These are phyloP conservation scores for Leptodactylus fallax DNA, from an alignment of 2,797 vertebrate genomes.

Conservation along the genomic window DNA sequence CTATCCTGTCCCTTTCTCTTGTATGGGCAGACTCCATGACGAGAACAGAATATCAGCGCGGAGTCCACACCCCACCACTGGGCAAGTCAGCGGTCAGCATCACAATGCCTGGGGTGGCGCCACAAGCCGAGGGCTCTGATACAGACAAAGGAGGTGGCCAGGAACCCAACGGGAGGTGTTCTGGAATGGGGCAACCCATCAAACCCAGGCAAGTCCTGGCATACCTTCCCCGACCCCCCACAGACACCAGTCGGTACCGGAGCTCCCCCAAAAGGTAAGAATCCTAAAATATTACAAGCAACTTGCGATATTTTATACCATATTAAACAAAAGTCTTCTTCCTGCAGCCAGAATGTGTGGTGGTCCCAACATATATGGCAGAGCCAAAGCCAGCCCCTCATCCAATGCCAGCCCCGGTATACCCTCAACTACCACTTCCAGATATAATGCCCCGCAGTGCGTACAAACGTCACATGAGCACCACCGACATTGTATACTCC, in stretches of 20 bases:
- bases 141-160: conserved; percentile 12
- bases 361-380: conserved; percentile 21
- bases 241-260: conserved; percentile 67
- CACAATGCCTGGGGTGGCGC: conserved; percentile 32
- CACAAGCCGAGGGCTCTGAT: background rate
- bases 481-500: conserved; percentile 41
- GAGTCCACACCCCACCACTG: conserved; percentile 43
- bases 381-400: background rate
- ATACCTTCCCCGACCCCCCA: conserved; percentile 74
- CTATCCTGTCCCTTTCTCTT: background rate
- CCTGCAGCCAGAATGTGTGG: conserved; percentile 53
- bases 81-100: conserved; percentile 50
- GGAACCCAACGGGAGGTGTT: conserved; percentile 28
- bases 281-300: background rate
- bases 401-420: background rate
- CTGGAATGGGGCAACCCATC: background rate
- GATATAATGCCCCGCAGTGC: conserved; percentile 54
- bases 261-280: conserved; percentile 74
- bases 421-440: conserved; percentile 38
- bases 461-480: conserved; percentile 58
- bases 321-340: background rate
- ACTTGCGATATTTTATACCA: background rate
- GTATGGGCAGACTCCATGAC: conserved; percentile 40
- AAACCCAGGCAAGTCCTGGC: conserved; percentile 65
- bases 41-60: conserved; percentile 53